A percentile compares a stretch with the other conserved stretches of the same genome.
phyloP scores from a whole-genome alignment of 2,797 vertebrate genomes.

The Delichon dasypus region DNA sequence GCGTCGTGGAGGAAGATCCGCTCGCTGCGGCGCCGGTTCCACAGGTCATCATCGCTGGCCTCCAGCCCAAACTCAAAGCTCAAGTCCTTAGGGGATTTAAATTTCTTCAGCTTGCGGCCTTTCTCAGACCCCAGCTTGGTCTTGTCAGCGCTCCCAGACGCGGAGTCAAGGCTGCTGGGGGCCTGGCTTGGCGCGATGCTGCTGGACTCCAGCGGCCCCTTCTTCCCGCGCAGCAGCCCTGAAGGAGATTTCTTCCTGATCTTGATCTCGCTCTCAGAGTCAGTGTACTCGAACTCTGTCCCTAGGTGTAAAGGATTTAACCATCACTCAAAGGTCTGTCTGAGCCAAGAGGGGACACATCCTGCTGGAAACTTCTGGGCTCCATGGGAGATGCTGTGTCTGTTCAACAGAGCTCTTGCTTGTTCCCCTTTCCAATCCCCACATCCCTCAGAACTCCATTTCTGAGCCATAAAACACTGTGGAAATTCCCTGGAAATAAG shows the following conservation, averaged over 20 bases:
- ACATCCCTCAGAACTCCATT: not conserved
- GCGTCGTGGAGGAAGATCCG: conserved; percentile 96
- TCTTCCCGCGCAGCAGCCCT: conserved; percentile 84
- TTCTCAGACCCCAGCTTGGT: conserved; percentile 75
- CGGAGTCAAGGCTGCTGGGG: conserved; percentile 48
- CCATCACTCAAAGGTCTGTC: not conserved
- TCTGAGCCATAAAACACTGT: not conserved
- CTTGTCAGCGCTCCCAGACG: conserved; percentile 77
- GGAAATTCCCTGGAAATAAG: not conserved
- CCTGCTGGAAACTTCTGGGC: not conserved
- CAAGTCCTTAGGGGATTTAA: conserved; percentile 82
- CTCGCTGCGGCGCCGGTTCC: conserved; percentile 91
- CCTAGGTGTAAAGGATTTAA: conserved; percentile 62
- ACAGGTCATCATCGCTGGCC: conserved; percentile 91
- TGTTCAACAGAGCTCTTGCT: not conserved
- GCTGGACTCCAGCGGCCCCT: conserved; percentile 80
- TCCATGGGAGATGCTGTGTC: not conserved
- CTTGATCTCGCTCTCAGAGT: conserved; percentile 90
- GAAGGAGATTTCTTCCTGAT: conserved; percentile 84
- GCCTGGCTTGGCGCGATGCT: conserved; percentile 16
- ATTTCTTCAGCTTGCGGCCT: conserved; percentile 83
- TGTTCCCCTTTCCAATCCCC: not conserved
- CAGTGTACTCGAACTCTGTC: conserved; percentile 91
- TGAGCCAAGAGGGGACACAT: not conserved
- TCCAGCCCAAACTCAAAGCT: conserved; percentile 85